A percentile compares a stretch with the other conserved stretches of the same genome.
phyloP scores from a whole-genome alignment of 1,140 invertebrate species.

The Drosophila obscura region DNA sequence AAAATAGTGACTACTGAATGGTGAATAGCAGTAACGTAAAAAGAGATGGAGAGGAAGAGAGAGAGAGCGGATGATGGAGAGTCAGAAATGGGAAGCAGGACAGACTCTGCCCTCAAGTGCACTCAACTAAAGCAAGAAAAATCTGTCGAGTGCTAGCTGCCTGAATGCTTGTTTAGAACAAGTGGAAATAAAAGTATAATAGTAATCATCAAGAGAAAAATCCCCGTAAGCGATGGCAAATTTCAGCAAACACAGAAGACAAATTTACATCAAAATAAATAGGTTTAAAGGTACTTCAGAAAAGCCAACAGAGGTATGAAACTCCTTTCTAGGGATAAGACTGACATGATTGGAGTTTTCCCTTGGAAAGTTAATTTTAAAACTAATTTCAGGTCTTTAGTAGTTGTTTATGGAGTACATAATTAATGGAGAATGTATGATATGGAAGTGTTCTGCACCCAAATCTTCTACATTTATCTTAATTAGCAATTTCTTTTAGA shows the following conservation, averaged over 20 bases:
- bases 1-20: slow-evolving; percentile 16
- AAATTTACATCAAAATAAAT: slow-evolving; percentile 7
- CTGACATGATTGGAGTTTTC: too few relatives aligned
- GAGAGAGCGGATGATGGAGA: background rate
- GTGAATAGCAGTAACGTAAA: slow-evolving; percentile 1
- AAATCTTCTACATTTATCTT: too few relatives aligned
- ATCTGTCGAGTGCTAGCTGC: slow-evolving; percentile 43
- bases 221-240: slow-evolving; percentile 39
- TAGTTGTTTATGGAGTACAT: too few relatives aligned
- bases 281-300: background rate
- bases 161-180: slow-evolving; percentile 49
- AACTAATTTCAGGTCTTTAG: too few relatives aligned
- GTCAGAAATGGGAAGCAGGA: background rate
- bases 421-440: too few relatives aligned
- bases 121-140: slow-evolving; percentile 56
- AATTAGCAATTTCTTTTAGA: too few relatives aligned
- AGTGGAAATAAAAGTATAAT: slow-evolving; percentile 20
- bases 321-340: too few relatives aligned
- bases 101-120: slow-evolving; percentile 46
- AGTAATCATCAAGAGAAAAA: slow-evolving; percentile 27
- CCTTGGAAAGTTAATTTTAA: too few relatives aligned
- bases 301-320: background rate
- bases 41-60: too few relatives aligned
- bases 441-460: background rate
- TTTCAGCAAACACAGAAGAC: slow-evolving; percentile 12